A percentile compares a stretch with the other conserved stretches of the same genome.
Conservation (phyloP, 2,888 invertebrate genomes). For the Apamea anceps region DNA sequence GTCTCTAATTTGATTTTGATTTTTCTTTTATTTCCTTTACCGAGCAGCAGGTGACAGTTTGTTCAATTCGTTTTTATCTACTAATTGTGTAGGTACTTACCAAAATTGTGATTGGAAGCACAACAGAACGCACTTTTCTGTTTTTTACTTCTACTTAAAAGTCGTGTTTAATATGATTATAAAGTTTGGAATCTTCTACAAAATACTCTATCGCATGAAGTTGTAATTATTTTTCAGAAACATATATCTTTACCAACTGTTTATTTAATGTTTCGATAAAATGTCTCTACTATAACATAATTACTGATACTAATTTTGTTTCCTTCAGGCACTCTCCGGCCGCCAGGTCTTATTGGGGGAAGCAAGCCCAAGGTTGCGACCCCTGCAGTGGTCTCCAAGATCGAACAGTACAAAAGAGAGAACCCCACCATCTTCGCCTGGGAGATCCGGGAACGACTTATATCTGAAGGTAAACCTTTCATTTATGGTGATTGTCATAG, state of each 20-base stretch:
- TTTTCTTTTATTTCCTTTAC: constrained; percentile 78
- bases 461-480: constrained; percentile 95
- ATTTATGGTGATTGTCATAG: background rate
- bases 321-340: constrained; percentile 95
- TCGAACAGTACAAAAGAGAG: constrained; percentile 99
- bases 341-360: constrained; percentile 97
- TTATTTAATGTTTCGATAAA: background rate
- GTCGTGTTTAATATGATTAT: background rate
- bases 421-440: constrained; percentile 99
- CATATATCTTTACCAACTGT: background rate
- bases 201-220: background rate
- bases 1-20: constrained; percentile 81
- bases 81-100: constrained; percentile 26
- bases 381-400: constrained; percentile 98
- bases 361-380: constrained; percentile 99
- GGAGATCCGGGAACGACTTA: constrained; percentile 99
- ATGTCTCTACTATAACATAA: no score
- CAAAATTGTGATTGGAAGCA: constrained; percentile 39
- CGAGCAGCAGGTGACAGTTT: constrained; percentile 79
- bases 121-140: constrained; percentile 18
- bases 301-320: constrained; percentile 31
- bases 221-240: no score
- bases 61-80: constrained; percentile 69
- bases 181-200: background rate
- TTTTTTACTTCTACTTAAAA: background rate